These are phyloP conservation scores for Drosophila tristis DNA, from an alignment of 1,140 invertebrate species.

Conservation along the genomic window DNA sequence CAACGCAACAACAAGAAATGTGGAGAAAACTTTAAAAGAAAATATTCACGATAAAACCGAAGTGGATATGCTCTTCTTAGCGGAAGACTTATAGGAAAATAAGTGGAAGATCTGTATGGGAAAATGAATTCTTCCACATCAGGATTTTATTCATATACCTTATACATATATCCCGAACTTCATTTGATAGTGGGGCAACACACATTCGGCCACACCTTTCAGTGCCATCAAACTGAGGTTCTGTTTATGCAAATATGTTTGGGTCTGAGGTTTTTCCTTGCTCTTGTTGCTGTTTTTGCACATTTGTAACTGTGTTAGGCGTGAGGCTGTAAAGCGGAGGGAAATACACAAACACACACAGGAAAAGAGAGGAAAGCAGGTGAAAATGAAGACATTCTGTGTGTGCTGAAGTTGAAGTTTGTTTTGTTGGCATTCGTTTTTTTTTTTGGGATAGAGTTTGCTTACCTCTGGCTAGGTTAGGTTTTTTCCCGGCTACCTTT, in stretches of 20 bases:
- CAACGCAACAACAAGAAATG: constrained; percentile 46
- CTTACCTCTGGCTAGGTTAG: constrained; percentile 38
- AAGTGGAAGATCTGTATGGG: not conserved
- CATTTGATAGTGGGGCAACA: constrained; percentile 1
- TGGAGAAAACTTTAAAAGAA: not conserved
- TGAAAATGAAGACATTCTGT: constrained; percentile 68
- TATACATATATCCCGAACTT: not conserved
- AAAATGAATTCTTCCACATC: too few relatives aligned
- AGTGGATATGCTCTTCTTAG: constrained; percentile 9
- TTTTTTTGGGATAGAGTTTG: constrained; percentile 36
- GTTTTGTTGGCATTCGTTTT: constrained; percentile 21
- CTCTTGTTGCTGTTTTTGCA: constrained; percentile 39
- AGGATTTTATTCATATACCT: too few relatives aligned
- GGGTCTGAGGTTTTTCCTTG: constrained; percentile 47
- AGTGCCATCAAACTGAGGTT: constrained; percentile 44
- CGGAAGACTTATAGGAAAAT: not conserved
- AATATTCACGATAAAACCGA: not conserved
- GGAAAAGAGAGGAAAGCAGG: constrained; percentile 23
- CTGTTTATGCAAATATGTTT: constrained; percentile 74
- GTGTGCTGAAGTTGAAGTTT: constrained; percentile 56
- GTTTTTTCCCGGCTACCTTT: constrained; percentile 21
- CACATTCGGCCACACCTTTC: constrained; percentile 15
- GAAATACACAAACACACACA: constrained; percentile 14
- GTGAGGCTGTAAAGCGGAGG: constrained; percentile 40
- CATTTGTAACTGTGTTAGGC: constrained; percentile 59